Evolutionary conservation across 2,113 vertebrate species (phyloP).

Genomic region (Pitta sordida): DNA sequence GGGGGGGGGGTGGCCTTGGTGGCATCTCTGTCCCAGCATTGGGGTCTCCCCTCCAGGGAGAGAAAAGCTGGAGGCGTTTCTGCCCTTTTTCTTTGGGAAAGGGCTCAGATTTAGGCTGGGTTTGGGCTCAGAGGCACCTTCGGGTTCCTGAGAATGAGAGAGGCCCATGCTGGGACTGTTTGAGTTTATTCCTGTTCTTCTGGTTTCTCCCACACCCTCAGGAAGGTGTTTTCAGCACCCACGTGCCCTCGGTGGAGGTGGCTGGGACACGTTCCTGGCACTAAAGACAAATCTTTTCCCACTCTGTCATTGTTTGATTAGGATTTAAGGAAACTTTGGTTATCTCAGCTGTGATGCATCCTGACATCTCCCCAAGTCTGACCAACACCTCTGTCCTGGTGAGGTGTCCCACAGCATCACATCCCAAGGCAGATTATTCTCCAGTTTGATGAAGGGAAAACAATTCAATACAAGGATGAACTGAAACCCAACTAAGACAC

Average conservation of each 20-base stretch:
- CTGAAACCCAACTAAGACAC: not conserved
- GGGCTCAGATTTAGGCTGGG: not conserved
- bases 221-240: not conserved
- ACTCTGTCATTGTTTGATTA: not conserved
- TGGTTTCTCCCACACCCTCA: fast-evolving
- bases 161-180: not conserved
- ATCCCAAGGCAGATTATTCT: not conserved
- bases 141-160: not conserved
- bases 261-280: not conserved
- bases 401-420: not conserved
- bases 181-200: not conserved
- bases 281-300: not conserved
- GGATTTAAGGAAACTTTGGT: not conserved
- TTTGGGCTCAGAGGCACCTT: fast-evolving
- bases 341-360: not conserved
- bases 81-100: not conserved
- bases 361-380: fast-evolving
- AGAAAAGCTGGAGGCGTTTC: not conserved
- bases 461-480: not conserved
- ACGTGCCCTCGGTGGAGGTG: fast-evolving
- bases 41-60: not conserved
- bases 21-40: not conserved
- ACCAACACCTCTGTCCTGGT: not conserved
- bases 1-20: not conserved
- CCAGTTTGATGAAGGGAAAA: not conserved